Percentiles rank a stretch among this genome's conserved stretches.
phyloP scores from a whole-genome alignment of 2,888 invertebrate species.

The Halocaridina rubra region DNA sequence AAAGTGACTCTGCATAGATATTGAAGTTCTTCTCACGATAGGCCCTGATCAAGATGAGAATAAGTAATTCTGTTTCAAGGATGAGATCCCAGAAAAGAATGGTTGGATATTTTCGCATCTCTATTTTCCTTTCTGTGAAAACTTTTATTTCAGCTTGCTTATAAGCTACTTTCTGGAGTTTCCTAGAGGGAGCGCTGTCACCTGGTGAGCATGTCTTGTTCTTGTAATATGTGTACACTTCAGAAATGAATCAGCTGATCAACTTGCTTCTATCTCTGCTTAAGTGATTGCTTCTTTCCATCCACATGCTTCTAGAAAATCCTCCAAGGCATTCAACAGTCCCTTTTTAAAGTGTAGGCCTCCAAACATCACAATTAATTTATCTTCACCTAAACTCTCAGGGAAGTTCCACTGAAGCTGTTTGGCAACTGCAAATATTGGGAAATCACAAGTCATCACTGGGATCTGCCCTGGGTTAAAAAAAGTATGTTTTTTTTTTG shows the following conservation, averaged over 20 bases:
- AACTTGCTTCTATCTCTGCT: conserved; percentile 64
- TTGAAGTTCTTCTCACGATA: not conserved
- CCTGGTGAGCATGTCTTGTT: conserved; percentile 62
- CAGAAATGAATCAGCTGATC: conserved; percentile 64
- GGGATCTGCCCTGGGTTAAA: conserved; percentile 38
- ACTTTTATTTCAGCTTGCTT: not conserved
- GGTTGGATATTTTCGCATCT: not conserved
- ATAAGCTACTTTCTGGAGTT: not conserved
- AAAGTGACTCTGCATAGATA: no score
- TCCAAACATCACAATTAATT: conserved; percentile 65
- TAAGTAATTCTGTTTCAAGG: not conserved
- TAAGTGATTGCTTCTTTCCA: conserved; percentile 64
- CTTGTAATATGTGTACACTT: conserved; percentile 39
- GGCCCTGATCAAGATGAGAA: not conserved
- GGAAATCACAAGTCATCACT: conserved; percentile 65
- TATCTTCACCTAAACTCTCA: conserved; percentile 65
- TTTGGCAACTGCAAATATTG: conserved; percentile 65
- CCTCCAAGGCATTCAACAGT: conserved; percentile 64
- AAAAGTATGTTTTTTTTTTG: no score
- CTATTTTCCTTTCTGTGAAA: not conserved
- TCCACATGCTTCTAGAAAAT: conserved; percentile 64
- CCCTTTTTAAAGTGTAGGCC: conserved; percentile 66
- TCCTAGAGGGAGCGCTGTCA: no score
- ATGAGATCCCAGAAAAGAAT: not conserved
- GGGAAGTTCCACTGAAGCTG: conserved; percentile 66